Evolutionary conservation across 2,113 vertebrate species (phyloP).

Genomic region (Actinemys pallida): DNA sequence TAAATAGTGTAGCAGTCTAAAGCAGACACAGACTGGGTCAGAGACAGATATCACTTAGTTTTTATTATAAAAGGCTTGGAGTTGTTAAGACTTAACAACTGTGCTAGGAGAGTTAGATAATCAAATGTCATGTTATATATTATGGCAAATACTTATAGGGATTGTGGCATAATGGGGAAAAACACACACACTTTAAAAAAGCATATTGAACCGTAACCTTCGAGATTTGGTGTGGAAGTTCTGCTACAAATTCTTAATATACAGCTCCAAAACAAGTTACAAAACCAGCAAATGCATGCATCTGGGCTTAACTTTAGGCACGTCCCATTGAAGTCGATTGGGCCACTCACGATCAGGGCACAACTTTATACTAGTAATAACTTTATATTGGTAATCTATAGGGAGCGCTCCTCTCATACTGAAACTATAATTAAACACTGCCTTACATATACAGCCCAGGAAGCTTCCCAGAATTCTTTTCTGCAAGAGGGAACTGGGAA

Average conservation of each 20-base stretch:
- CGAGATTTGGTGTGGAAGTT: background rate
- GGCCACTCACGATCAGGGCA: background rate
- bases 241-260: background rate
- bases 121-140: background rate
- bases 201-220: background rate
- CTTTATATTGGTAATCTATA: background rate
- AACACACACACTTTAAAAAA: background rate
- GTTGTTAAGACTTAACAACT: background rate
- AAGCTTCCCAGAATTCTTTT: background rate
- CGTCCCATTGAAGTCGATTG: background rate
- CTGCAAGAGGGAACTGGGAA: background rate
- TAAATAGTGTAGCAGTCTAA: background rate
- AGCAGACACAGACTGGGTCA: background rate
- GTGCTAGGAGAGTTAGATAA: background rate
- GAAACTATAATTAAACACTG: fast-evolving
- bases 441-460: background rate
- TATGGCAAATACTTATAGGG: background rate
- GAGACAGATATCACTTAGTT: fast-evolving
- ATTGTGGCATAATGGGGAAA: background rate
- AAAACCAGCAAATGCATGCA: background rate
- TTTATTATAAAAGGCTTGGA: background rate
- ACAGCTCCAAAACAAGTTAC: background rate
- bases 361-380: background rate
- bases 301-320: background rate
- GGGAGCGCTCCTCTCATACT: background rate